Percentiles rank a stretch among this genome's conserved stretches.
Evolutionary conservation across 2,113 vertebrate genomes (phyloP).

Genomic region (Prunella fulvescens): DNA sequence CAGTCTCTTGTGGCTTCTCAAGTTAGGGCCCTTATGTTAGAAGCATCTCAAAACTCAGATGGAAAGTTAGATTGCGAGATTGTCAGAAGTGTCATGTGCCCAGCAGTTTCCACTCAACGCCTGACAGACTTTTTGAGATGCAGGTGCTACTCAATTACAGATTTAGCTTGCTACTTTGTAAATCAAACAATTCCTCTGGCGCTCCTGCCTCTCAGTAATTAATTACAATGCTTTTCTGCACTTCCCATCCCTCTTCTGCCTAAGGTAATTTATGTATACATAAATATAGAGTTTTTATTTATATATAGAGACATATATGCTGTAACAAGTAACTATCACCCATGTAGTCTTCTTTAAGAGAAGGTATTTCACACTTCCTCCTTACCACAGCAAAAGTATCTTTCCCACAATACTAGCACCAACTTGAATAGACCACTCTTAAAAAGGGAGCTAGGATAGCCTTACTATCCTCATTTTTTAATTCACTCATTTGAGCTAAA

Average conservation of each 20-base stretch:
- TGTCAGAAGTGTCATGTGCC: neutral
- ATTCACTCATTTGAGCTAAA: neutral
- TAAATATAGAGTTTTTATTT: neutral
- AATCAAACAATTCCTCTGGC: neutral
- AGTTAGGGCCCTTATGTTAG: neutral
- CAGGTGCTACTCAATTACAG: neutral
- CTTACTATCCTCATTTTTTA: neutral
- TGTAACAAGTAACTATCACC: neutral
- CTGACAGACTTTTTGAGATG: neutral
- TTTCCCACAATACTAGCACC: neutral
- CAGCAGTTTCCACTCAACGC: neutral
- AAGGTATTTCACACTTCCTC: neutral
- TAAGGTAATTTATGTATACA: rapidly evolving
- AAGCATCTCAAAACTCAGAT: neutral
- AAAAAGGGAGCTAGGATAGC: neutral
- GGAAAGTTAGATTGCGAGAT: neutral
- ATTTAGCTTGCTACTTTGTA: neutral
- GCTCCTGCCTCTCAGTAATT: neutral
- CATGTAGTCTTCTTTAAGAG: neutral
- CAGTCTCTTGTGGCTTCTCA: neutral
- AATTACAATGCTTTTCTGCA: neutral
- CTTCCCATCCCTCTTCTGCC: neutral
- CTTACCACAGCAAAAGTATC: neutral
- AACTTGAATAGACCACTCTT: neutral
- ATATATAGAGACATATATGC: rapidly evolving